These are phyloP conservation scores for Peromyscus maniculatus DNA, from an alignment of 2,113 vertebrate species.

Conservation along the genomic window DNA sequence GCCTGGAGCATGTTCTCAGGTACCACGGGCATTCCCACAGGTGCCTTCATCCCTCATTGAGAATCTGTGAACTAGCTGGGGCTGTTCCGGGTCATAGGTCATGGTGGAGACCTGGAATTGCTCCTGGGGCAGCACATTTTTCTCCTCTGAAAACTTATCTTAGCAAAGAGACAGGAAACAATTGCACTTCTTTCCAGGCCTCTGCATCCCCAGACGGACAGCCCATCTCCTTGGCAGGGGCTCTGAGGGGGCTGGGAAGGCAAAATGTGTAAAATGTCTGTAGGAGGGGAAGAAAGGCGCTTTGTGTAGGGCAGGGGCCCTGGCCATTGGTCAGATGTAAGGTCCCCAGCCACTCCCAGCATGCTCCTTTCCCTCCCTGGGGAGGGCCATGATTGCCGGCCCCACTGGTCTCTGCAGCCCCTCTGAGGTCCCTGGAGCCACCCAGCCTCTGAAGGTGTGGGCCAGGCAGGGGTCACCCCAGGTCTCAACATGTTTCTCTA, in stretches of 20 bases:
- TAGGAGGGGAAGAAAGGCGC: slow-evolving; percentile 92
- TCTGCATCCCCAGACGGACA: slow-evolving; percentile 81
- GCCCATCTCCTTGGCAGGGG: slow-evolving; percentile 85
- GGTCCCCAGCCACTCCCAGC: slow-evolving; percentile 81
- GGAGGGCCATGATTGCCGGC: slow-evolving; percentile 79
- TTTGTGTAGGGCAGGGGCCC: slow-evolving; percentile 87
- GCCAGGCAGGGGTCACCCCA: accelerated
- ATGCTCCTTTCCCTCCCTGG: slow-evolving; percentile 58
- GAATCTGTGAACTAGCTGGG: background rate
- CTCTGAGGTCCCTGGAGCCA: background rate
- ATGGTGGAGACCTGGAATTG: background rate
- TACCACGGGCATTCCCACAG: background rate
- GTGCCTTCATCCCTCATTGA: background rate
- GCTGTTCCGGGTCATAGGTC: background rate
- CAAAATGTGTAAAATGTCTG: slow-evolving; percentile 91
- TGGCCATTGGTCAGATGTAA: slow-evolving; percentile 85
- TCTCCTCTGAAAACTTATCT: slow-evolving; percentile 75
- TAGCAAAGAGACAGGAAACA: slow-evolving; percentile 67
- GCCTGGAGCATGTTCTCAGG: background rate
- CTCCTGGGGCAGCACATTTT: slow-evolving; percentile 78
- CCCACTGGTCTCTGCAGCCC: slow-evolving; percentile 54
- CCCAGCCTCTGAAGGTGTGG: background rate
- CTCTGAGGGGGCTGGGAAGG: slow-evolving; percentile 87
- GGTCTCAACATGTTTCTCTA: slow-evolving; percentile 92
- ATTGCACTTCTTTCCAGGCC: slow-evolving; percentile 79